Evolutionary conservation across 1,140 invertebrate genomes (phyloP), one percentile per base, ranked within the genome.

Genomic region (Pectinophora gossypiella): DNA sequence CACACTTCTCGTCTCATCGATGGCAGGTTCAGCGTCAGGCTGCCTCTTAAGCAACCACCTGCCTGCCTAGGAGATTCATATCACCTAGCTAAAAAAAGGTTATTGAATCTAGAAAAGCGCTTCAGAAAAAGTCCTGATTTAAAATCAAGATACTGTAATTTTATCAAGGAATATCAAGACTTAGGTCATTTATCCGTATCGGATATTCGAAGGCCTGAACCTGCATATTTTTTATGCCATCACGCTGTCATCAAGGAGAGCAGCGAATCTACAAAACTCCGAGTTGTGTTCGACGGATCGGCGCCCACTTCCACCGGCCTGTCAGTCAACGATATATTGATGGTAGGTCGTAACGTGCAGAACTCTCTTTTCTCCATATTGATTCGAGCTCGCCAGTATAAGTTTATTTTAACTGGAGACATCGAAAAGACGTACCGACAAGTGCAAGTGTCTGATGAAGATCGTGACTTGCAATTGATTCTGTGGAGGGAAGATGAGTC

Each of bases 281-380:
- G 61, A 22, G 52, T 60, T 15, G 43, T 54, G 9, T 53, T 76
- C 51, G 74, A 69, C 3, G 44, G 69, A 22, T 38, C 35, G n/a
- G 12, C 44, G 16, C 19, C 20, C 2, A 67, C 66, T 3, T 32
- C n/a, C n/a, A n/a, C 61, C 36, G 59, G 62, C 44, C 50, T 57
- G 21, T 65, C 72, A 22, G n/a, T 60, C 10, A 35, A 56, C 23
- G 21, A 69, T 7, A 66, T 76, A 50, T 38, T 53, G 12, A 64
- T 61, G 51, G 54, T 76, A 3, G 35, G 49, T 9, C 36, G 9
- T 36, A 55, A 38, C 36, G 64, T 51, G 7, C 46, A 47, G 50
- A 59, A 74, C 13, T 68, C 74, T 21, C 46, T 86, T 13, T 58
- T 68, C 38, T 45, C 59, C n/a, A 64, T 78, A 18, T 16, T 79